These are phyloP conservation scores for Alcedo quadribrachys DNA, from an alignment of 2,797 vertebrate species.

Conservation along the genomic window DNA sequence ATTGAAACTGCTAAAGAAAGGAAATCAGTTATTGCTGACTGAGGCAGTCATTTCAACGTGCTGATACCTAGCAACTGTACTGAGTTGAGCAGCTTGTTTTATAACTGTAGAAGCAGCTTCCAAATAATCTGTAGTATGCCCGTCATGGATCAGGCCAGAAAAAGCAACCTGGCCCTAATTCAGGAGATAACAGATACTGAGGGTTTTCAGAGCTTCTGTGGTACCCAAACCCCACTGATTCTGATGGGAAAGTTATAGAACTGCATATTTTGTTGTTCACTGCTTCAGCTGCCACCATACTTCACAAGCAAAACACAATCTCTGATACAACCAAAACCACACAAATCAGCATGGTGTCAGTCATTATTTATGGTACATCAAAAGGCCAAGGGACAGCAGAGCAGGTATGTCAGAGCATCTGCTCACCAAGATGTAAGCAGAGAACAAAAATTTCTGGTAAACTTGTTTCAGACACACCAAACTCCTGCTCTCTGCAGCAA, in stretches of 20 bases:
- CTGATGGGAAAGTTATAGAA: background rate
- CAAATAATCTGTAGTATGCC: background rate
- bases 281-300: background rate
- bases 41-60: background rate
- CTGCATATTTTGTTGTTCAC: background rate
- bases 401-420: background rate
- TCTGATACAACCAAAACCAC: background rate
- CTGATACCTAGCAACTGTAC: constrained; percentile 17
- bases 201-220: background rate
- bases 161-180: background rate
- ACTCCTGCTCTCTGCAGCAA: background rate
- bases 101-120: background rate
- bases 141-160: background rate
- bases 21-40: background rate
- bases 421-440: background rate
- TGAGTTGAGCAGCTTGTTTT: constrained; percentile 30
- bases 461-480: background rate
- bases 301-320: background rate
- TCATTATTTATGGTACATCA: background rate
- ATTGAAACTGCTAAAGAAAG: background rate
- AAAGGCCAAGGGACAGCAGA: background rate
- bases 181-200: background rate
- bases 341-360: background rate
- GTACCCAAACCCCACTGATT: background rate
- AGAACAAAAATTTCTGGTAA: background rate